Evolutionary conservation across 2,888 invertebrate genomes (phyloP).

Genomic region (Anoplius nigerrimus): DNA sequence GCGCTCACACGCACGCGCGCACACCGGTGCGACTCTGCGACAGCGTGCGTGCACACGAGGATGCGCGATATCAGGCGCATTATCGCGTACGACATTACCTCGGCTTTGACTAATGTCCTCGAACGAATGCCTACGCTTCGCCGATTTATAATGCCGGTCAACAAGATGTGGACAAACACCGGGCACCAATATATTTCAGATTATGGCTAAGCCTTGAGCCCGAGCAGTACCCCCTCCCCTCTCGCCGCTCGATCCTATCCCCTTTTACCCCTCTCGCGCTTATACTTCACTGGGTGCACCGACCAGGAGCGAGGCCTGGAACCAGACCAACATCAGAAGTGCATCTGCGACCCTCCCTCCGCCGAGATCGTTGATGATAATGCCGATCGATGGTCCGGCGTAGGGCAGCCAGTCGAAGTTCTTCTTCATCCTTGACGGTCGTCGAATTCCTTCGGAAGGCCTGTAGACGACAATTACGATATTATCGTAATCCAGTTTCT

Average conservation of each 20-base stretch:
- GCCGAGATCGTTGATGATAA: conserved; percentile 58
- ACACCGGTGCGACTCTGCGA: too few relatives aligned
- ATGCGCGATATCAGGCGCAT: conserved; percentile 71
- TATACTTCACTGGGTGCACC: neutral
- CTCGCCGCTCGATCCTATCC: neutral
- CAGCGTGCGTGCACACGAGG: conserved; percentile 37
- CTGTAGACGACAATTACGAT: neutral
- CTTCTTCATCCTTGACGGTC: conserved; percentile 1
- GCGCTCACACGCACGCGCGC: conserved; percentile 7
- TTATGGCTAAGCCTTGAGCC: conserved; percentile 66
- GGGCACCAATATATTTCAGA: conserved; percentile 75
- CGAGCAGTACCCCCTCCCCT: conserved; percentile 24
- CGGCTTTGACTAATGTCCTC: conserved; percentile 74
- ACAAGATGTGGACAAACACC: conserved; percentile 75
- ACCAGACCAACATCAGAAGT: conserved; percentile 65
- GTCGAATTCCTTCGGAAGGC: conserved; percentile 3
- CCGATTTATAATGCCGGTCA: conserved; percentile 75
- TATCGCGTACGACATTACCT: conserved; percentile 73
- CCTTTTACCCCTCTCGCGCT: conserved; percentile 7
- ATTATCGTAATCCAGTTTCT: too few relatives aligned
- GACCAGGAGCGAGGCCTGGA: conserved; percentile 42
- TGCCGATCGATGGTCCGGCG: conserved; percentile 54
- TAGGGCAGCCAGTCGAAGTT: conserved; percentile 20
- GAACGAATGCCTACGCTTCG: conserved; percentile 74
- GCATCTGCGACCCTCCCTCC: conserved; percentile 52